Conservation (phyloP, 2,113 vertebrate genomes). For the Hypocryptadius cinnamomeus region DNA sequence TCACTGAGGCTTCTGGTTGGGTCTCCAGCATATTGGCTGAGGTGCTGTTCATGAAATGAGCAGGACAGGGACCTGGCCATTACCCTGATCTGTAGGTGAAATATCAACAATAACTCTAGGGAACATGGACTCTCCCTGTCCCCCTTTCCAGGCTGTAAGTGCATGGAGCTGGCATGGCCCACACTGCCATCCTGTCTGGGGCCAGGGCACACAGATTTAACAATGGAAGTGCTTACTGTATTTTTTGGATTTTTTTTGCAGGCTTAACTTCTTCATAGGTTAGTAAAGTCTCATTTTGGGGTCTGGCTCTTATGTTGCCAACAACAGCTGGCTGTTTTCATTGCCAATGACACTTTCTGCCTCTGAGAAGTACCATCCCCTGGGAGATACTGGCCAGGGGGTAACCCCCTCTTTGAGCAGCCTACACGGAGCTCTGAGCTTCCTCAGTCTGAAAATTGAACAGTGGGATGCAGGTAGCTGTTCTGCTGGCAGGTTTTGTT, state of each 20-base stretch:
- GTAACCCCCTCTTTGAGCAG: background rate
- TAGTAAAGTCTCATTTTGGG: background rate
- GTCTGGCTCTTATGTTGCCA: background rate
- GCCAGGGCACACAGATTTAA: background rate
- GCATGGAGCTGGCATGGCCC: background rate
- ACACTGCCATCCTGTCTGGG: background rate
- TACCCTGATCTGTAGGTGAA: background rate
- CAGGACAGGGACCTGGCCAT: background rate
- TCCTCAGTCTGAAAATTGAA: constrained; percentile 17
- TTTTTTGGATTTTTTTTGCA: background rate
- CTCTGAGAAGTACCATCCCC: background rate
- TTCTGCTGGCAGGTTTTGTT: constrained; percentile 24
- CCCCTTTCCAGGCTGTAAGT: background rate
- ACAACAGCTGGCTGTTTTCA: background rate
- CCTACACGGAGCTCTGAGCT: background rate
- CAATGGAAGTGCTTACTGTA: background rate
- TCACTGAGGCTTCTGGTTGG: background rate
- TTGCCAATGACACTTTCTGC: background rate
- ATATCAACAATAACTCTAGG: background rate
- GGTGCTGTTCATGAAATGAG: background rate
- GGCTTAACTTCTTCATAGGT: background rate
- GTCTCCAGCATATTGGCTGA: background rate
- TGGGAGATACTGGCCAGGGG: background rate
- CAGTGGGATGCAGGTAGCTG: background rate
- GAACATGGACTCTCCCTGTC: background rate